Percentiles rank a stretch among this genome's conserved stretches.
Evolutionary conservation across 2,797 vertebrate genomes (phyloP).

Genomic region (Simalia tracyae): DNA sequence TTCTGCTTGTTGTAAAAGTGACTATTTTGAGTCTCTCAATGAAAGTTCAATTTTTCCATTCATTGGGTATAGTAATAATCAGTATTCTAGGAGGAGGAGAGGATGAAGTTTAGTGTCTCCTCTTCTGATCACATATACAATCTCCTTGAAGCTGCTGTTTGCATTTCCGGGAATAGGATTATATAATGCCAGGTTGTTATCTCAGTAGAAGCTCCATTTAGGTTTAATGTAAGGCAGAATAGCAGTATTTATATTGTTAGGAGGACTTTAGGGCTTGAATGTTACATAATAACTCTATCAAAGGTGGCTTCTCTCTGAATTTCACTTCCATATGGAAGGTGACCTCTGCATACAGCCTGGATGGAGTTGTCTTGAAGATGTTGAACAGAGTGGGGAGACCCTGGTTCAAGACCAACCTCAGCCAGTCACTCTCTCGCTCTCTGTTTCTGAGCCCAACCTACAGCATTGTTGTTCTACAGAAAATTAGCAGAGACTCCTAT

Average conservation of each 20-base stretch:
- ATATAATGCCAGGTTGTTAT: too few relatives aligned
- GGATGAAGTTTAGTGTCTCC: not conserved
- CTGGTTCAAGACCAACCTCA: too few relatives aligned
- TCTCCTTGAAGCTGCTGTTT: not conserved
- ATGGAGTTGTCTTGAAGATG: too few relatives aligned
- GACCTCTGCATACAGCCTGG: not conserved
- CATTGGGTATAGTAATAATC: too few relatives aligned
- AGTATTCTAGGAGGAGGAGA: too few relatives aligned
- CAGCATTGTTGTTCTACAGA: not conserved
- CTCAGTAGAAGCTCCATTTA: not conserved
- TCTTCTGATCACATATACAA: too few relatives aligned
- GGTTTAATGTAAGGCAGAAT: not conserved
- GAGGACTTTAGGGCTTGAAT: not conserved
- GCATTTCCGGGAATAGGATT: not conserved
- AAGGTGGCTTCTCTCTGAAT: not conserved
- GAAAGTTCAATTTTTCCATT: too few relatives aligned
- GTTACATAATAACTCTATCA: not conserved
- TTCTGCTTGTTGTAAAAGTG: not conserved
- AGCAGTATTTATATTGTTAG: not conserved
- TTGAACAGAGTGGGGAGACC: too few relatives aligned
- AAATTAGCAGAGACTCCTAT: not conserved
- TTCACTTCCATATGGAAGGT: not conserved
- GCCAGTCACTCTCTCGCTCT: not conserved
- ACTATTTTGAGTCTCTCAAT: not conserved
- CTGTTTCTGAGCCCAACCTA: not conserved